A percentile compares a stretch with the other conserved stretches of the same genome.
These are phyloP conservation scores for Flabesymbios commensalis DNA, from an alignment of 2,888 invertebrate genomes.

Conservation along the genomic window DNA sequence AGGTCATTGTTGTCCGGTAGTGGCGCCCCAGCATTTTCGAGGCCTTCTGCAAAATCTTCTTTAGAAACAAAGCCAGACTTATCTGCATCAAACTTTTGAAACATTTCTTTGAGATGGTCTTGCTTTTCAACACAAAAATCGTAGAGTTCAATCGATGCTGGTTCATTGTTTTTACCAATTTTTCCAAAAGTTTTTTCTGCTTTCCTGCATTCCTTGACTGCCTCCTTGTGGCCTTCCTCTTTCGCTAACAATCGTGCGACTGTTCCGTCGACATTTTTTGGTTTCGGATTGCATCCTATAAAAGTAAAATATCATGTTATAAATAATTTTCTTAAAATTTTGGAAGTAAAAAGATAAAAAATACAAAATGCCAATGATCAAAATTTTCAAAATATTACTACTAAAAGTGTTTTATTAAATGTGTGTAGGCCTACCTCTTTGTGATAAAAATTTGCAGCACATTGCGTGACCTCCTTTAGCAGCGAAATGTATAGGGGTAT, in stretches of 20 bases:
- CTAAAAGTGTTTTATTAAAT: not conserved
- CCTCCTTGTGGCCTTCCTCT: conserved; percentile 57
- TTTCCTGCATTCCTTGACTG: conserved; percentile 58
- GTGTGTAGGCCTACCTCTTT: conserved; percentile 51
- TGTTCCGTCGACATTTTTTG: conserved; percentile 59
- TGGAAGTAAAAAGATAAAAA: not conserved
- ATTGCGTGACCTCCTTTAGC: conserved; percentile 53
- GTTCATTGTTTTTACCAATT: conserved; percentile 56
- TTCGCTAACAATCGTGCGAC: conserved; percentile 57
- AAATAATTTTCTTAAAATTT: not conserved
- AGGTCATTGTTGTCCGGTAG: conserved; percentile 49
- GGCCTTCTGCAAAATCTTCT: conserved; percentile 51
- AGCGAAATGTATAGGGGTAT: conserved; percentile 59
- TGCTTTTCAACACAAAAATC: conserved; percentile 53
- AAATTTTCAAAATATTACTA: no score
- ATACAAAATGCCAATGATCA: no score
- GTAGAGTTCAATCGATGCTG: conserved; percentile 55
- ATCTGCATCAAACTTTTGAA: conserved; percentile 54
- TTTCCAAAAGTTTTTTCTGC: conserved; percentile 60
- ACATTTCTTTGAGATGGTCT: conserved; percentile 45
- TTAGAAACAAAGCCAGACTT: conserved; percentile 45
- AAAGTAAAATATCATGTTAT: not conserved
- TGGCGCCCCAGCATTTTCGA: conserved; percentile 50
- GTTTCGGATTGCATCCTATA: conserved; percentile 62
- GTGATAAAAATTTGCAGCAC: conserved; percentile 58